A percentile compares a stretch with the other conserved stretches of the same genome.
Evolutionary conservation across 2,113 vertebrate genomes (phyloP).

Genomic region (Hassar affinis): DNA sequence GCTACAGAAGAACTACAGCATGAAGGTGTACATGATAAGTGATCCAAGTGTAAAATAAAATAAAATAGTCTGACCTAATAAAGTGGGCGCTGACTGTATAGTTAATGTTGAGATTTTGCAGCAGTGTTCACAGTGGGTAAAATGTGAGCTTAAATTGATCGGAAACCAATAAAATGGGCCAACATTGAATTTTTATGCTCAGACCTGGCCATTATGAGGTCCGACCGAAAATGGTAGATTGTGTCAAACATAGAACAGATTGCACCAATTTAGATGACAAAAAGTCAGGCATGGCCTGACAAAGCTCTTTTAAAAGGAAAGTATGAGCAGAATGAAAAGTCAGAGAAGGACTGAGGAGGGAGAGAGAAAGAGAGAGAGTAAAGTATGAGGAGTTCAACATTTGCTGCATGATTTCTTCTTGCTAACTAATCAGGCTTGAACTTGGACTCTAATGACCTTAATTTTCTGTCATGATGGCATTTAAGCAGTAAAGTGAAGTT

Average conservation of each 20-base stretch:
- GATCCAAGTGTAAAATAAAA: neutral
- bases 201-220: neutral
- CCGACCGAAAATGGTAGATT: neutral
- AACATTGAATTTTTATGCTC: neutral
- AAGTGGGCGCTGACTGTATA: neutral
- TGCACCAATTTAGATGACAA: slow-evolving; percentile 11
- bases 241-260: slow-evolving; percentile 3
- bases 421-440: neutral
- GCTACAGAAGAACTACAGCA: neutral
- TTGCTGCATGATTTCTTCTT: neutral
- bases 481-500: neutral
- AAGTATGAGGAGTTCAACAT: neutral
- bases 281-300: slow-evolving; percentile 1
- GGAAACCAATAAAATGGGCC: neutral
- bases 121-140: neutral
- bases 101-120: neutral
- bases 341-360: neutral
- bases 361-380: neutral
- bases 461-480: neutral
- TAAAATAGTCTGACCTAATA: neutral
- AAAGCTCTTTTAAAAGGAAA: neutral
- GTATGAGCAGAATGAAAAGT: neutral
- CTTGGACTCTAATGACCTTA: neutral
- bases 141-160: neutral
- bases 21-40: neutral